Evolutionary conservation across 2,888 invertebrate species (phyloP).

Genomic region (Phytoseiulus persimilis): DNA sequence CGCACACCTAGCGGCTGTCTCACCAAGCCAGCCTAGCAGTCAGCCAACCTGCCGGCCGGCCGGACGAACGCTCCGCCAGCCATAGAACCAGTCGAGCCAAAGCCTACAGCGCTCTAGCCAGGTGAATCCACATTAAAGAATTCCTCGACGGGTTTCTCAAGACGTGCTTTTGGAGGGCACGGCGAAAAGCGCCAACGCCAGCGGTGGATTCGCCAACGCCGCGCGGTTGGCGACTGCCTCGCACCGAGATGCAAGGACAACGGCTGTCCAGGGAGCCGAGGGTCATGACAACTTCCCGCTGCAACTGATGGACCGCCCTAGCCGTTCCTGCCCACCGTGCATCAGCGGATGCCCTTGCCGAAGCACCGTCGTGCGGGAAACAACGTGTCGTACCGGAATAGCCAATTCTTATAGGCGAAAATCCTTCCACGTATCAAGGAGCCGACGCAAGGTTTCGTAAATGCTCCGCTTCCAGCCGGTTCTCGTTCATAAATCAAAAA

Average conservation of each 20-base stretch:
- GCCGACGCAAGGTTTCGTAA: not conserved
- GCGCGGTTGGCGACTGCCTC: too few species aligned
- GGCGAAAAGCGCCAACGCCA: not conserved
- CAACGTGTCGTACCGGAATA: not conserved
- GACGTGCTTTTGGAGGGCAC: constrained; percentile 25
- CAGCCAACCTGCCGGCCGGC: not conserved
- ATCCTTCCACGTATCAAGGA: not conserved
- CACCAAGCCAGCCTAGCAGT: not conserved
- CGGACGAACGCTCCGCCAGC: not conserved
- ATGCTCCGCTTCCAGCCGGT: not conserved
- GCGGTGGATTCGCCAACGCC: not conserved
- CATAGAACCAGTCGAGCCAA: not conserved
- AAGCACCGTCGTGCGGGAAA: too few species aligned
- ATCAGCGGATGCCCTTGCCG: too few species aligned
- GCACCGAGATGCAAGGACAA: not conserved
- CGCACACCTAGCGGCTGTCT: not conserved
- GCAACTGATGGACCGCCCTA: too few species aligned
- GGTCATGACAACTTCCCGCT: not conserved
- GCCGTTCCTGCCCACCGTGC: too few species aligned
- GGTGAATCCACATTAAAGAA: constrained; percentile 29
- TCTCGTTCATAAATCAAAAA: not conserved
- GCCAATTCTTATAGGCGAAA: not conserved
- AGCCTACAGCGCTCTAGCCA: not conserved
- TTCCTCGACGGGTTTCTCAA: constrained; percentile 34
- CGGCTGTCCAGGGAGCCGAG: not conserved